Percentiles rank a stretch among this genome's conserved stretches.
phyloP scores from a whole-genome alignment of 2,888 invertebrate genomes.

The Tenodera sinensis region DNA sequence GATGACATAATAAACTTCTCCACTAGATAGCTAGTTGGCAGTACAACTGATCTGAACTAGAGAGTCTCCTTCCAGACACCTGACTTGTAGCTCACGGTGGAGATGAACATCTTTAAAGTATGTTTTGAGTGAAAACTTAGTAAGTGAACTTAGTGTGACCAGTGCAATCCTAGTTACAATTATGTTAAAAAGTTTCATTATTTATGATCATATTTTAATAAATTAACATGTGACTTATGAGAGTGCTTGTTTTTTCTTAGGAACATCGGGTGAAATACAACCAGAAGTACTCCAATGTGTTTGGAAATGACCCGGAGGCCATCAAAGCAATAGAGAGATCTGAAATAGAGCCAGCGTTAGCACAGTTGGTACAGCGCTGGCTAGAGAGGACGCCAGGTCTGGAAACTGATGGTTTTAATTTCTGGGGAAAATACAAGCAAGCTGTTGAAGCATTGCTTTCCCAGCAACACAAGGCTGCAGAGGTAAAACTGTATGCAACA shows the following conservation, averaged over 20 bases:
- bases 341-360: constrained; percentile 79
- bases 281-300: constrained; percentile 84
- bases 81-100: too few relatives aligned
- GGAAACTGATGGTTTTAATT: constrained; percentile 79
- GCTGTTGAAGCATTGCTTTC: constrained; percentile 69
- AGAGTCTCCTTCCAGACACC: too few relatives aligned
- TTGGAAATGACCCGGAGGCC: constrained; percentile 68
- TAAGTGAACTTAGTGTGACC: too few relatives aligned
- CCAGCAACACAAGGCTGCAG: constrained; percentile 61
- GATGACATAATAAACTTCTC: too few relatives aligned
- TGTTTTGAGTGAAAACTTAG: too few relatives aligned
- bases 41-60: too few relatives aligned
- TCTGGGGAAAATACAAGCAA: constrained; percentile 86
- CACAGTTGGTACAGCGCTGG: constrained; percentile 87
- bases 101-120: too few relatives aligned
- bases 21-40: too few relatives aligned
- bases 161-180: too few relatives aligned
- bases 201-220: too few relatives aligned
- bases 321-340: constrained; percentile 59
- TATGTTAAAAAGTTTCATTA: too few relatives aligned
- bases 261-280: constrained; percentile 91
- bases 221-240: background rate
- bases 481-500: constrained; percentile 47
- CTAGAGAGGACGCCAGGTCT: constrained; percentile 91
- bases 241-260: constrained; percentile 42